Conservation (phyloP, 2,888 invertebrate genomes). For the Scaptomyza flava region DNA sequence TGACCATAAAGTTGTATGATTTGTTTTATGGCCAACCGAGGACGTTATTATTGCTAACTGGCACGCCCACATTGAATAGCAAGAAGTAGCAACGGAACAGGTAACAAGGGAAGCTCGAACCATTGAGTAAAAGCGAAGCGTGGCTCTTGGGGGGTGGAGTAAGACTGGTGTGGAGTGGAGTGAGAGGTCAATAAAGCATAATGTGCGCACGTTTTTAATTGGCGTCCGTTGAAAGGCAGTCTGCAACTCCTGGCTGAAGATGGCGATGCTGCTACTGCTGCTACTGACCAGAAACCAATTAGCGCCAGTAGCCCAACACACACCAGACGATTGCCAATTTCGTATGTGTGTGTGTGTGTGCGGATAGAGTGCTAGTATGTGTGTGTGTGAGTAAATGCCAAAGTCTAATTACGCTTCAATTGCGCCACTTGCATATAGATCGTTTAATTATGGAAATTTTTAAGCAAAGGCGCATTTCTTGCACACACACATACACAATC, state of each 20-base stretch:
- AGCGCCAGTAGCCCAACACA: slow-evolving; percentile 64
- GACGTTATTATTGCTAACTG: slow-evolving; percentile 80
- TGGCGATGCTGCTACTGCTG: slow-evolving; percentile 22
- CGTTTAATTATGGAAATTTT: slow-evolving; percentile 84
- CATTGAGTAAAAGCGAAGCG: neutral
- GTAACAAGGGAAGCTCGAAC: slow-evolving; percentile 39
- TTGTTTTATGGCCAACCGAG: slow-evolving; percentile 80
- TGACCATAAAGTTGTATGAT: slow-evolving; percentile 81
- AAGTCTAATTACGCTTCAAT: slow-evolving; percentile 84
- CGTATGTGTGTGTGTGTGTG: slow-evolving; percentile 18
- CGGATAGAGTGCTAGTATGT: slow-evolving; percentile 43
- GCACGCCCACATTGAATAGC: slow-evolving; percentile 62
- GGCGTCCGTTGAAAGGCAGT: slow-evolving; percentile 69
- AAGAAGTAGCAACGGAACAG: slow-evolving; percentile 25
- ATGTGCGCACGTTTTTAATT: slow-evolving; percentile 81
- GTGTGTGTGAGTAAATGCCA: slow-evolving; percentile 56
- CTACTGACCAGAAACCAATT: slow-evolving; percentile 76
- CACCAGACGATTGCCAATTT: slow-evolving; percentile 62
- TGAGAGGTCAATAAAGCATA: slow-evolving; percentile 77
- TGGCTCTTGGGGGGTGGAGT: neutral
- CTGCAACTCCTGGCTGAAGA: slow-evolving; percentile 28
- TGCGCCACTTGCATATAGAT: slow-evolving; percentile 84
- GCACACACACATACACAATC: slow-evolving; percentile 26
- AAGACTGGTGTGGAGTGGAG: slow-evolving; percentile 6
- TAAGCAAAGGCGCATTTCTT: slow-evolving; percentile 73